Percentiles rank a stretch among this genome's conserved stretches.
Conservation (phyloP, 2,113 vertebrate genomes). For the Scortum barcoo region DNA sequence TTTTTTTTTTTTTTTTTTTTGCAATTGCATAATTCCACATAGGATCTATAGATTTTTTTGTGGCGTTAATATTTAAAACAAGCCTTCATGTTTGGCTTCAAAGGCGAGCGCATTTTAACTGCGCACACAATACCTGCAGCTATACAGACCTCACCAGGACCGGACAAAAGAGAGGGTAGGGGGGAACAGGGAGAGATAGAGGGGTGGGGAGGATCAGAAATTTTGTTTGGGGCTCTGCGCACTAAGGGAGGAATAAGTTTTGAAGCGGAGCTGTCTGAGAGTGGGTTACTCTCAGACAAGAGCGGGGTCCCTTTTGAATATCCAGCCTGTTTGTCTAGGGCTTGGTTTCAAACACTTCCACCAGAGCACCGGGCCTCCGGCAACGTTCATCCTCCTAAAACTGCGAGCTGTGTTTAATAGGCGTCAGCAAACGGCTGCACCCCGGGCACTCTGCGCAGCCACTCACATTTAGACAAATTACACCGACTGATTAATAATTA, state of each 20-base stretch:
- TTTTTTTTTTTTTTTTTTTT: too few species aligned
- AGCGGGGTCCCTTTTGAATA: slow-evolving; percentile 67
- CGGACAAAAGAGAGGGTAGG: slow-evolving; percentile 62
- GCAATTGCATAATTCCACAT: slow-evolving; percentile 40
- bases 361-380: slow-evolving; percentile 62
- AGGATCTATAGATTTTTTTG: slow-evolving; percentile 61
- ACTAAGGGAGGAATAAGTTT: slow-evolving; percentile 65
- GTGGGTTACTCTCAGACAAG: slow-evolving; percentile 51
- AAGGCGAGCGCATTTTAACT: slow-evolving; percentile 67
- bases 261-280: slow-evolving; percentile 62
- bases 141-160: slow-evolving; percentile 57
- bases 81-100: slow-evolving; percentile 74
- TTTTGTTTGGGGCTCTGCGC: slow-evolving; percentile 72
- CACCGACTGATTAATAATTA: slow-evolving; percentile 20
- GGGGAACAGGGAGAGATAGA: too few species aligned
- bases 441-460: slow-evolving; percentile 37
- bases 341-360: slow-evolving; percentile 73
- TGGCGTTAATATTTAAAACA: slow-evolving; percentile 74
- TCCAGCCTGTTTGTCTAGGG: slow-evolving; percentile 67
- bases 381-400: slow-evolving; percentile 53
- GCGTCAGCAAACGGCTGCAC: slow-evolving; percentile 47
- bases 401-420: slow-evolving; percentile 60
- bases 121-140: slow-evolving; percentile 75
- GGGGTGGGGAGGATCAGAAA: slow-evolving; percentile 52
- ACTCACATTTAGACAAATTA: slow-evolving; percentile 27